Evolutionary conservation across 2,113 vertebrate species (phyloP).

Genomic region (Smithornis capensis): DNA sequence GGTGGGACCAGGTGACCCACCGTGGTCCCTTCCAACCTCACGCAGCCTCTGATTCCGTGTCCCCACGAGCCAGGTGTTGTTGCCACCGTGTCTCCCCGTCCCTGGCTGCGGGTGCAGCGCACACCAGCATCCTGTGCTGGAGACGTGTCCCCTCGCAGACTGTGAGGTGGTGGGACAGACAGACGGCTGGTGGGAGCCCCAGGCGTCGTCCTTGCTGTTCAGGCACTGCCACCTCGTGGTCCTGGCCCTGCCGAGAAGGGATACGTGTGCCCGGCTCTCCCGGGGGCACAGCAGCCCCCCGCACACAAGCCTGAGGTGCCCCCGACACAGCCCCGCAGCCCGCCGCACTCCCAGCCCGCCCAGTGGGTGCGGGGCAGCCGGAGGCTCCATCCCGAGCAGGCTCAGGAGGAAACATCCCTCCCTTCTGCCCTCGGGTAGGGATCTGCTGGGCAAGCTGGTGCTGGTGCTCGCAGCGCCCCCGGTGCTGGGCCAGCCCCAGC

Average conservation of each 20-base stretch:
- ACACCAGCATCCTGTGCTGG: neutral
- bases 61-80: neutral
- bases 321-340: neutral
- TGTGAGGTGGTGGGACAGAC: neutral
- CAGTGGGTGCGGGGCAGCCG: neutral
- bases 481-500: neutral
- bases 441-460: neutral
- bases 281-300: rapidly evolving
- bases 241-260: neutral
- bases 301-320: neutral
- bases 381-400: neutral
- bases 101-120: neutral
- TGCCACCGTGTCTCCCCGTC: neutral
- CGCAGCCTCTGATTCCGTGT: neutral
- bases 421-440: neutral
- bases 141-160: neutral
- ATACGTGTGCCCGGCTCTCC: rapidly evolving
- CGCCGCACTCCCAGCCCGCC: neutral
- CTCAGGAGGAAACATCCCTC: neutral
- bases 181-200: neutral
- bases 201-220: rapidly evolving
- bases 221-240: neutral
- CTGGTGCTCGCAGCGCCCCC: neutral
- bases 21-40: neutral
- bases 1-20: neutral